These are phyloP conservation scores for Philhelius pedissequus DNA, from an alignment of 2,888 invertebrate genomes.

Conservation along the genomic window DNA sequence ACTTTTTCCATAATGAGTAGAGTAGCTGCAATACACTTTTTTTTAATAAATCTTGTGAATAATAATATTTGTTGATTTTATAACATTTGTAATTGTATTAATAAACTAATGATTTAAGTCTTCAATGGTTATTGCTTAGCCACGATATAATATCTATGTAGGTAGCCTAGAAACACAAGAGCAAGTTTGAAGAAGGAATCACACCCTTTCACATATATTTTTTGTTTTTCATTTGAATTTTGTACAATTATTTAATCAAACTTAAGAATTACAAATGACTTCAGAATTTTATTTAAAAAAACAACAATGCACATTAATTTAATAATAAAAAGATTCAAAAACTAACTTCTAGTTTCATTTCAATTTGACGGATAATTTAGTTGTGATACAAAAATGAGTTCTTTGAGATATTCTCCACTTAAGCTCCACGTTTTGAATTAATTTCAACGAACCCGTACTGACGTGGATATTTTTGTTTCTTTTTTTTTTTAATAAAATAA, in stretches of 20 bases:
- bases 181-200: too few species aligned
- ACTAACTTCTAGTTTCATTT: slow-evolving; percentile 58
- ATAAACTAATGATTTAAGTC: too few species aligned
- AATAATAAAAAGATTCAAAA: not conserved
- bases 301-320: not conserved
- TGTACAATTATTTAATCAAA: not conserved
- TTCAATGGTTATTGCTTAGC: too few species aligned
- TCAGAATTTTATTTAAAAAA: not conserved
- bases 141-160: too few species aligned
- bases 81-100: too few species aligned
- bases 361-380: slow-evolving; percentile 5
- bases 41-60: too few species aligned
- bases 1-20: too few species aligned
- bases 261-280: not conserved
- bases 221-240: not conserved
- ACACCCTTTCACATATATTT: not conserved
- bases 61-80: too few species aligned
- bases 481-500: not conserved
- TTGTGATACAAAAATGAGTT: slow-evolving; percentile 12
- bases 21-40: too few species aligned
- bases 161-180: too few species aligned
- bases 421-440: slow-evolving; percentile 25
- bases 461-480: slow-evolving; percentile 8
- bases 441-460: slow-evolving; percentile 22
- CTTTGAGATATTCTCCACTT: not conserved